Evolutionary conservation across 2,113 vertebrate genomes (phyloP).

Genomic region (Zosterops pallidus): DNA sequence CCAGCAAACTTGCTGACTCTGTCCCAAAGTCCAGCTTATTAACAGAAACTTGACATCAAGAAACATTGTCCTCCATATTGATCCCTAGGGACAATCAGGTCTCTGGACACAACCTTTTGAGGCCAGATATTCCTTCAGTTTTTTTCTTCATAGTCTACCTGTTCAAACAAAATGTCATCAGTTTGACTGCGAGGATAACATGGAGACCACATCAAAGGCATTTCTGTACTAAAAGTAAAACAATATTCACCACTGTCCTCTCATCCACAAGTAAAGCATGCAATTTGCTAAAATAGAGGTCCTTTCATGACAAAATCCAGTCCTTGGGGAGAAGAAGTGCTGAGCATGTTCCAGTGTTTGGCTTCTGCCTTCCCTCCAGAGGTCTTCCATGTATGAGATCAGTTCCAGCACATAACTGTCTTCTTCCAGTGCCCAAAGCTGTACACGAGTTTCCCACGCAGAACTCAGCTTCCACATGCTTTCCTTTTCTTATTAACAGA

Average conservation of each 20-base stretch:
- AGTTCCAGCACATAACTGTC: not conserved
- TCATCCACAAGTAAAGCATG: not conserved
- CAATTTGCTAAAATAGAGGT: not conserved
- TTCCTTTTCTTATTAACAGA: not conserved
- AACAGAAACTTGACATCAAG: not conserved
- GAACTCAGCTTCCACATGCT: not conserved
- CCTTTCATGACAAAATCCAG: not conserved
- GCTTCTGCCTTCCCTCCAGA: not conserved
- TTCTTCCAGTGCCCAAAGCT: not conserved
- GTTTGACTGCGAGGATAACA: not conserved
- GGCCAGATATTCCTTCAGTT: not conserved
- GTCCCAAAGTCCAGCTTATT: not conserved
- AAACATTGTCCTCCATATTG: not conserved
- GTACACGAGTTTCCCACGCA: not conserved
- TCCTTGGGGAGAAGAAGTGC: not conserved
- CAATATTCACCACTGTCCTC: not conserved
- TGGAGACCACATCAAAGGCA: not conserved
- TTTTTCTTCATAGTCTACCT: not conserved
- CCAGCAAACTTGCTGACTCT: not conserved
- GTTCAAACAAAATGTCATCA: not conserved
- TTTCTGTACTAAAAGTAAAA: not conserved
- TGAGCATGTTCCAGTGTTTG: not conserved
- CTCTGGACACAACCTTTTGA: not conserved
- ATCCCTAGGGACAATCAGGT: not conserved
- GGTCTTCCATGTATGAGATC: not conserved